Conservation (phyloP, 2,888 invertebrate genomes). For the Xylophagus ater region DNA sequence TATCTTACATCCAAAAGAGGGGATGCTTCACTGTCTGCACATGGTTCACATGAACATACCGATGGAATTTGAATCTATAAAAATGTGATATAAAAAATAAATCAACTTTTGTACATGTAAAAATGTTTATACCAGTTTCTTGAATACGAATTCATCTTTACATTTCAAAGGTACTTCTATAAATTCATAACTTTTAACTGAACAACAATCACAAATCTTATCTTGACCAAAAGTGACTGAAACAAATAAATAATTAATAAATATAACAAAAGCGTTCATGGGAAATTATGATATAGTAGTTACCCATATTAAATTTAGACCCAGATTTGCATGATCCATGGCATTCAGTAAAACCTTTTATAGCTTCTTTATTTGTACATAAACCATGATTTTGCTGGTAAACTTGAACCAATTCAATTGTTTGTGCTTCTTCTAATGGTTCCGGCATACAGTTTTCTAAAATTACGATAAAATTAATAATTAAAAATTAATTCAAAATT, state of each 20-base stretch:
- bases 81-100: neutral
- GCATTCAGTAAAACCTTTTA: constrained; percentile 57
- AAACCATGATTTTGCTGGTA: constrained; percentile 43
- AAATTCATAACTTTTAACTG: constrained; percentile 31
- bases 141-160: constrained; percentile 35
- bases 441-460: constrained; percentile 47
- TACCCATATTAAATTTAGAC: constrained; percentile 55
- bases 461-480: constrained; percentile 12
- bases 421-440: constrained; percentile 42
- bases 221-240: constrained; percentile 47
- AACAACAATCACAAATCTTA: constrained; percentile 49
- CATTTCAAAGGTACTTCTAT: constrained; percentile 38
- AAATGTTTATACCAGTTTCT: constrained; percentile 4
- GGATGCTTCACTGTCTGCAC: no score
- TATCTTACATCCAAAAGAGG: no score
- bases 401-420: constrained; percentile 48
- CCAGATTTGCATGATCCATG: constrained; percentile 58
- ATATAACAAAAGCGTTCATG: neutral
- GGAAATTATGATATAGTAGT: constrained; percentile 24
- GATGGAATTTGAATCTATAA: neutral
- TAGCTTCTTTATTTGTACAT: constrained; percentile 51
- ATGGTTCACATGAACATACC: constrained; percentile 1
- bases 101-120: neutral
- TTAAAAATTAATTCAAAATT: neutral
- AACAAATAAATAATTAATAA: constrained; percentile 18